Percentiles rank a stretch among this genome's conserved stretches.
Evolutionary conservation across 2,113 vertebrate species (phyloP).

Genomic region (Anthoscopus minutus): DNA sequence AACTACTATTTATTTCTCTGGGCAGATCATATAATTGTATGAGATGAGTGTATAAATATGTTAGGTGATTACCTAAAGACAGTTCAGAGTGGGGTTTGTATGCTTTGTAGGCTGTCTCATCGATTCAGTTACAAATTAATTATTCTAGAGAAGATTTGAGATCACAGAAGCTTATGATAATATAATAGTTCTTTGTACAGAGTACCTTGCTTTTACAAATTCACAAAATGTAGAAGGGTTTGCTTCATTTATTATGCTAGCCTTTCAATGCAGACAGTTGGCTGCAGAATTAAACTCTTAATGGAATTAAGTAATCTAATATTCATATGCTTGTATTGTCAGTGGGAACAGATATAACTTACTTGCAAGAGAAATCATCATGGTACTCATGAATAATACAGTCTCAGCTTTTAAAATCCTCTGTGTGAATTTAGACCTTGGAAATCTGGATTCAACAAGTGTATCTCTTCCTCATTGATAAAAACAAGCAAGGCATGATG

Average conservation of each 20-base stretch:
- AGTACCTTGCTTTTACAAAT: neutral
- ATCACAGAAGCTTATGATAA: neutral
- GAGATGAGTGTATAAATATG: neutral
- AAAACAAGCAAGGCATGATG: neutral
- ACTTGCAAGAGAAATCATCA: neutral
- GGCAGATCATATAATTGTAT: neutral
- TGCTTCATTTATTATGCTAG: neutral
- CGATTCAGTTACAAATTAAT: neutral
- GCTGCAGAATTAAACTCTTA: neutral
- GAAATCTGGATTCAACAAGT: slow-evolving; percentile 6
- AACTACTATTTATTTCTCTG: neutral
- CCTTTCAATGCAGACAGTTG: neutral
- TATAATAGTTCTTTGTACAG: neutral
- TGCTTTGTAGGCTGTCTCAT: neutral
- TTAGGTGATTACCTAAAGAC: neutral
- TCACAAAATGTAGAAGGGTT: neutral
- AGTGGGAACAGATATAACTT: neutral
- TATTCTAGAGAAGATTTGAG: neutral
- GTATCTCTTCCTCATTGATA: neutral
- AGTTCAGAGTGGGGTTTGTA: neutral
- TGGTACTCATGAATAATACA: slow-evolving; percentile 13
- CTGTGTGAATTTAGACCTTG: neutral
- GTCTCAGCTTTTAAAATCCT: slow-evolving; percentile 5
- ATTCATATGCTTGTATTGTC: neutral
- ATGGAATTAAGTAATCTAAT: neutral